phyloP scores from a whole-genome alignment of 2,797 vertebrate genomes.

The Sebastes jordani region DNA sequence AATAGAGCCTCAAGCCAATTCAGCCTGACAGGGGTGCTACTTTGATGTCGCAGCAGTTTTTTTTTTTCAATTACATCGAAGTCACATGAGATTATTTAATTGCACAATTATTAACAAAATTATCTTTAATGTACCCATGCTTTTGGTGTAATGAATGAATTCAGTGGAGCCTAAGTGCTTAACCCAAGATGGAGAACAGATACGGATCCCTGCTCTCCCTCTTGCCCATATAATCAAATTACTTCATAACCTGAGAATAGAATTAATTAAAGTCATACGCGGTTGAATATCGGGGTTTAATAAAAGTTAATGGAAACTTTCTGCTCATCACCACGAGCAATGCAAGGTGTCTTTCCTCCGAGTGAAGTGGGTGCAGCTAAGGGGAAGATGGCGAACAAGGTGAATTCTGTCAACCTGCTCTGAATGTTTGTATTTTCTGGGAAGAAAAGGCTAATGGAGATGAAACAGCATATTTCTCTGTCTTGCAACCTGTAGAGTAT shows the following conservation, averaged over 20 bases:
- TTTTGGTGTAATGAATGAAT: slow-evolving; percentile 70
- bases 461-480: not conserved
- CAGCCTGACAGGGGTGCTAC: slow-evolving; percentile 23
- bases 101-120: slow-evolving; percentile 77
- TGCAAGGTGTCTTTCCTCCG: slow-evolving; percentile 19
- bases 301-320: slow-evolving; percentile 79
- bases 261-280: slow-evolving; percentile 76
- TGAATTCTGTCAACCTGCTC: not conserved
- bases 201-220: slow-evolving; percentile 59
- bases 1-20: slow-evolving; percentile 35
- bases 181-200: slow-evolving; percentile 71
- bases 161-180: slow-evolving; percentile 69
- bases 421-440: not conserved
- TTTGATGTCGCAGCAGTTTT: slow-evolving; percentile 61
- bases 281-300: slow-evolving; percentile 69
- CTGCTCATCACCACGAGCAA: slow-evolving; percentile 55
- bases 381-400: slow-evolving; percentile 1
- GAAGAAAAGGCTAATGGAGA: not conserved
- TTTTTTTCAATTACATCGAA: slow-evolving; percentile 65
- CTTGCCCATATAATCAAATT: slow-evolving; percentile 76
- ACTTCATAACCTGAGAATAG: slow-evolving; percentile 75
- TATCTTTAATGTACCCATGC: slow-evolving; percentile 68
- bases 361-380: slow-evolving; percentile 12
- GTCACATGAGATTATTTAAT: slow-evolving; percentile 75
- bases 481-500: not conserved